Percentiles rank a stretch among this genome's conserved stretches.
phyloP scores from a whole-genome alignment of 2,888 invertebrate species.

The Cryptocheilus praepositus region DNA sequence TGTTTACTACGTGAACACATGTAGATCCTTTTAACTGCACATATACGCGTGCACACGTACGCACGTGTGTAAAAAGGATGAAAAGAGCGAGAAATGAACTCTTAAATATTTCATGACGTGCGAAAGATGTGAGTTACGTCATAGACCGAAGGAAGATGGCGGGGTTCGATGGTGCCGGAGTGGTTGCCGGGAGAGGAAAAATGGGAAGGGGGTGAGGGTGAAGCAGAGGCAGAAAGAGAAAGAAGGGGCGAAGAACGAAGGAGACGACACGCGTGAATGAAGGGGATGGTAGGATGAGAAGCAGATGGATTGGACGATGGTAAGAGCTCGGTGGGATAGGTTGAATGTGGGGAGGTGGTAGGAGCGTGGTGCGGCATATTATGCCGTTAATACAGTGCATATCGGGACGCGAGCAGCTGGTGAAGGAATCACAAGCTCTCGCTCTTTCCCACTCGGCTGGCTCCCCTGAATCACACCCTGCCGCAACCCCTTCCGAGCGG shows the following conservation, averaged over 20 bases:
- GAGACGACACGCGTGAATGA: constrained; percentile 10
- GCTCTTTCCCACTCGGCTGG: constrained; percentile 8
- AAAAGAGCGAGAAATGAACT: constrained; percentile 55
- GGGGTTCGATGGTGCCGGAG: constrained; percentile 17
- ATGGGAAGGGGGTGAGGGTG: constrained; percentile 15
- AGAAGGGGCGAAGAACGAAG: constrained; percentile 3
- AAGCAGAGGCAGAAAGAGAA: background rate
- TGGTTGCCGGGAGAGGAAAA: constrained; percentile 28
- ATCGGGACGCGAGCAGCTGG: constrained; percentile 68
- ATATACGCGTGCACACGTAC: constrained; percentile 3
- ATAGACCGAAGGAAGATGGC: constrained; percentile 51
- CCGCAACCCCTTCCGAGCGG: constrained; percentile 25
- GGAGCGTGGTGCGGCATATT: constrained; percentile 68
- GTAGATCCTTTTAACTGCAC: background rate
- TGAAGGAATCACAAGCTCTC: constrained; percentile 62
- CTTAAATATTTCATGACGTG: constrained; percentile 67
- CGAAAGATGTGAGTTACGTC: constrained; percentile 63
- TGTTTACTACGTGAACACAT: background rate
- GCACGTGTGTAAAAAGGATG: constrained; percentile 13
- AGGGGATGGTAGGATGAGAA: constrained; percentile 27
- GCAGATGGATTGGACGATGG: constrained; percentile 17
- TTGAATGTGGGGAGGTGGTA: constrained; percentile 55
- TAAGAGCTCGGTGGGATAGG: constrained; percentile 56
- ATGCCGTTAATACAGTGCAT: constrained; percentile 70
- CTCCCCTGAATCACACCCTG: background rate